Evolutionary conservation across 2,113 vertebrate species (phyloP), one percentile per base, ranked within the genome.

Genomic region (Pyrgilauda ruficollis): DNA sequence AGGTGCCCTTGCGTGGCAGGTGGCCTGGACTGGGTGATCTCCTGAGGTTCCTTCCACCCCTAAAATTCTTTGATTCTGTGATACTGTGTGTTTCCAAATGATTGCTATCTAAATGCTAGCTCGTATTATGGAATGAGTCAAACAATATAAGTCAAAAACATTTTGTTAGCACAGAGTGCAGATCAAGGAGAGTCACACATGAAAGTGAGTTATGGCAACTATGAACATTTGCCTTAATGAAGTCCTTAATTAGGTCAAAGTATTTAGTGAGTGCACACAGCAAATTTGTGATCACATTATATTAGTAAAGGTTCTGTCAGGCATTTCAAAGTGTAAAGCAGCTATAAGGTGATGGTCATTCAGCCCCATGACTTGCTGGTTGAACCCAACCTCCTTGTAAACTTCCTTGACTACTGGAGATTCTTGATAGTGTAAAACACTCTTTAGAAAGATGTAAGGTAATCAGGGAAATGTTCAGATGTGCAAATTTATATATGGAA

Each of bases 151-250:
- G 20, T 23, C 8, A 16, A 46, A 86, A 88, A 2, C 2, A 3
- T 6, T 85, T 86, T 67, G 43, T 43, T 66, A 74, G 20, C 5
- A 6, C 23, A 33, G 11, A 43, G 5, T n/a, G 17, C 63, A 59
- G n/a, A 30, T 73, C 23, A 44, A 81, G 64, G 15, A 83, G 21
- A 31, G 13, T 50, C 27, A 27, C 2, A 1, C 0, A 0, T 68
- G 28, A 22, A 67, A 91, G 69, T 46, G 28, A 16, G 13, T 63
- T 74, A 39, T 64, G 75, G n/a, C 16, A 78, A 20, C 14, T 67
- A 13, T 0, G 1, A 81, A 84, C 22, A 46, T 79, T 82, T 93
- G 10, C 46, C 17, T 35, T 79, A 66, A 66, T 33, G 4, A 76
- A 55, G 9, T 44, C 22, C 30, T 70, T 73, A 37, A 64, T 78